Conservation (phyloP, 2,113 vertebrate species). For the Xerus inauris region DNA sequence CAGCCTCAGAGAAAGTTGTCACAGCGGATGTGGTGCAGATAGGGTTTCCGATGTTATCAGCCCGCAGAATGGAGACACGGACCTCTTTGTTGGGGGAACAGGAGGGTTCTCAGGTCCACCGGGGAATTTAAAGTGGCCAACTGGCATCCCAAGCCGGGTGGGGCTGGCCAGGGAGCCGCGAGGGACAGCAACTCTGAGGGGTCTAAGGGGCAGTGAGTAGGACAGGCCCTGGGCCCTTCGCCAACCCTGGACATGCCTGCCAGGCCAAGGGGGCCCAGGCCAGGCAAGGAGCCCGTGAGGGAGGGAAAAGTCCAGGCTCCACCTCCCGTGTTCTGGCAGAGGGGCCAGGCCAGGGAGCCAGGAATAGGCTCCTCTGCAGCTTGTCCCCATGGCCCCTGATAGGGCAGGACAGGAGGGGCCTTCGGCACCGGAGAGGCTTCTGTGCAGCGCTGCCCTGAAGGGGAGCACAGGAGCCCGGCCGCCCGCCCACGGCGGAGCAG, state of each 20-base stretch:
- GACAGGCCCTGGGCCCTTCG: background rate
- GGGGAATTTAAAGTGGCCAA: slow-evolving; percentile 38
- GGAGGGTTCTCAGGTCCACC: slow-evolving; percentile 65
- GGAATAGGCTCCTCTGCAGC: background rate
- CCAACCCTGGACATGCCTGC: background rate
- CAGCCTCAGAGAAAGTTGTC: slow-evolving; percentile 55
- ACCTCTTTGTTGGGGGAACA: slow-evolving; percentile 87
- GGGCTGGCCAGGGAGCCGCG: background rate
- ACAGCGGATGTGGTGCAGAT: slow-evolving; percentile 81
- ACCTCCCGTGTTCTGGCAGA: background rate
- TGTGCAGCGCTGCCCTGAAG: background rate
- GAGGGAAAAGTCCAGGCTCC: background rate
- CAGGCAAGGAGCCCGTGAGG: background rate
- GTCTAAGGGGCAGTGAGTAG: background rate
- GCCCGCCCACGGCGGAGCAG: too few relatives aligned
- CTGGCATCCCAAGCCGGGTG: background rate
- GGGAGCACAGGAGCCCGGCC: background rate
- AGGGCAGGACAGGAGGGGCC: background rate
- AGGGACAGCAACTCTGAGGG: background rate
- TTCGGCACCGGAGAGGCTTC: background rate
- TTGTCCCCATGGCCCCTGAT: rapidly evolving
- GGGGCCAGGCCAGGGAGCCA: background rate
- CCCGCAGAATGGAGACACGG: slow-evolving; percentile 74
- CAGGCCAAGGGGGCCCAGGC: background rate
- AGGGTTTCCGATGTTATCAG: slow-evolving; percentile 87